Evolutionary conservation across 2,888 invertebrate genomes (phyloP), one percentile per base, ranked within the genome.

Genomic region (Acleris sparsana): DNA sequence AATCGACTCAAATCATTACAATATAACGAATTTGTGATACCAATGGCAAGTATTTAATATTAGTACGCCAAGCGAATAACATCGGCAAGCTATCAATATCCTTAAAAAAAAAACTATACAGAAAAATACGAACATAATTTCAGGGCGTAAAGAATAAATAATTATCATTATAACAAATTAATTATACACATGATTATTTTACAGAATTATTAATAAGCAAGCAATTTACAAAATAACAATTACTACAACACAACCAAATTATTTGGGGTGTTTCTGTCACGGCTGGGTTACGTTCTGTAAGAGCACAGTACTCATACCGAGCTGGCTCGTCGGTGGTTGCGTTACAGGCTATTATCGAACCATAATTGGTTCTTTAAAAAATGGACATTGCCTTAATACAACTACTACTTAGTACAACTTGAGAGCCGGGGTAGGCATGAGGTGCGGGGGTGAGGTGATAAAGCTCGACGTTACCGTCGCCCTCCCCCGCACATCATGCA

Each of bases 61-160:
- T 76, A 74, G 71, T 75, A 71, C 65, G 77, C 65, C 77, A 87
- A 85, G 80, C 82, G 75, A 80, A 80, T 73, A 70, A 73, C 75
- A 75, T 80, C 79, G 89, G 88, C 89, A 90, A 89, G 88, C 84
- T 80, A 82, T 80, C 78, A 78, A 77, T 73, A 80, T 75, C 57
- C 71, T 70, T 75, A 80, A 59, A 83, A 75, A 79, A 72, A 78
- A 51, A 78, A 75, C 76, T 85, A 80, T 82, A 85, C 81, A 86
- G 71, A 81, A 75, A 73, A 80, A 79, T 82, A 81, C 77, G 77
- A 80, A 82, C 78, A 76, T 80, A 77, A 73, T 76, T 66, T 72
- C 74, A 80, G 82, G 71, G 72, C 69, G 68, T 78, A 78, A 77
- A 70, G 80, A 87, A 88, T 88, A 86, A 89, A 90, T 89, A 86